A percentile compares a stretch with the other conserved stretches of the same genome.
phyloP scores from a whole-genome alignment of 2,113 vertebrate species.

The Motacilla tschutschensis region DNA sequence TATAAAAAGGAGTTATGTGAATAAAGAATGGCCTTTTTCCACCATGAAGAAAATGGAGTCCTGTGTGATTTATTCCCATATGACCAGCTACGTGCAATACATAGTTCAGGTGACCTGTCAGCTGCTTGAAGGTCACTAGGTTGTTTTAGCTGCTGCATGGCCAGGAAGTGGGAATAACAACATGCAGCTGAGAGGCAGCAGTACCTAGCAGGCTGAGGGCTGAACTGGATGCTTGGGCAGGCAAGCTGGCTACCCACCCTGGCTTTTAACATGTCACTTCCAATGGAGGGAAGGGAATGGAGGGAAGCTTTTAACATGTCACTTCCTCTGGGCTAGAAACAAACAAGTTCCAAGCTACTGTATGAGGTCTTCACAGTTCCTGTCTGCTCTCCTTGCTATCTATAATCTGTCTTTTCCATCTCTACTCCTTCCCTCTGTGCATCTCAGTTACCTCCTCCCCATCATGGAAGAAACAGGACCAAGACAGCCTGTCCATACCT shows the following conservation, averaged over 20 bases:
- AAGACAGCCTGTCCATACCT: background rate
- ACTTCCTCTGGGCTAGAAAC: background rate
- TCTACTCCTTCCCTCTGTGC: background rate
- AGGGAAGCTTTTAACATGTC: background rate
- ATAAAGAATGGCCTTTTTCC: background rate
- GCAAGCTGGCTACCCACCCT: background rate
- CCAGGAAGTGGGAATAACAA: background rate
- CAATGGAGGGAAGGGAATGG: background rate
- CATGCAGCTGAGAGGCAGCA: background rate
- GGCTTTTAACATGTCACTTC: background rate
- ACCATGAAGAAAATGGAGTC: background rate
- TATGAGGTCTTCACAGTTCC: accelerated
- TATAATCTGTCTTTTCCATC: background rate
- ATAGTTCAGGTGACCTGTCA: background rate
- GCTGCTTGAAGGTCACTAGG: background rate
- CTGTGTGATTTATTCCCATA: background rate
- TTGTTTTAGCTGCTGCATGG: background rate
- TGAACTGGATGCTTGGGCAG: background rate
- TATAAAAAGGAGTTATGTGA: background rate
- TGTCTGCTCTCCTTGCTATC: background rate
- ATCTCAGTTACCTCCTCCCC: background rate
- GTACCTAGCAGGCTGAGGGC: background rate
- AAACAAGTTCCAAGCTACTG: background rate
- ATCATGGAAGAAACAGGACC: background rate
- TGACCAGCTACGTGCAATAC: background rate